A percentile compares a stretch with the other conserved stretches of the same genome.
Conservation (phyloP, 1,140 invertebrate genomes). For the Chironomus striatipennis region DNA sequence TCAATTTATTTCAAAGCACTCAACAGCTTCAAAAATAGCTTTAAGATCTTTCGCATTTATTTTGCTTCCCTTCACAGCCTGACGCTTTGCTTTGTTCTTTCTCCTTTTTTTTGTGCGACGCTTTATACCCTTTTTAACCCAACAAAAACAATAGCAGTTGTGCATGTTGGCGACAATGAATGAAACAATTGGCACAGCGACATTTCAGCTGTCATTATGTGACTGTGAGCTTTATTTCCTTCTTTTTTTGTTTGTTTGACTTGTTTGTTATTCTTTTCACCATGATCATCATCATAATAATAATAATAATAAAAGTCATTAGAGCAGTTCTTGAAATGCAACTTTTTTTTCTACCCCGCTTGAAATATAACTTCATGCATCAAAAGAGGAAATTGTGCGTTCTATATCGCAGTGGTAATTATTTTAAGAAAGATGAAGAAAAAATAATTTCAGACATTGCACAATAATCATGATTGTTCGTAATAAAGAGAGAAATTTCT, state of each 20-base stretch:
- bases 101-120: not conserved
- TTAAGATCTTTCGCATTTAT: not conserved
- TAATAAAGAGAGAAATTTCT: not conserved
- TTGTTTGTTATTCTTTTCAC: not conserved
- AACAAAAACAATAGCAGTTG: not conserved
- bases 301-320: constrained; percentile 7
- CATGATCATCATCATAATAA: not conserved
- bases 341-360: not conserved
- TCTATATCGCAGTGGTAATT: not conserved
- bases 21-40: constrained; percentile 9
- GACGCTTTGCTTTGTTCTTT: not conserved
- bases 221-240: not conserved
- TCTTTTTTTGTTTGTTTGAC: not conserved
- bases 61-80: not conserved
- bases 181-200: constrained; percentile 1
- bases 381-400: too few species aligned
- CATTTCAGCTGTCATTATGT: constrained; percentile 7
- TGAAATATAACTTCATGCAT: too few species aligned
- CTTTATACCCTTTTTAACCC: not conserved
- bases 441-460: not conserved
- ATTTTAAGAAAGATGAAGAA: too few species aligned
- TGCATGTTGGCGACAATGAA: not conserved
- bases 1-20: constrained; percentile 3
- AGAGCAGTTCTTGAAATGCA: not conserved
- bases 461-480: constrained; percentile 20